Base-by-base conservation (phyloP, 2,113 vertebrate genomes). In the Amphiprion percula region DNA sequence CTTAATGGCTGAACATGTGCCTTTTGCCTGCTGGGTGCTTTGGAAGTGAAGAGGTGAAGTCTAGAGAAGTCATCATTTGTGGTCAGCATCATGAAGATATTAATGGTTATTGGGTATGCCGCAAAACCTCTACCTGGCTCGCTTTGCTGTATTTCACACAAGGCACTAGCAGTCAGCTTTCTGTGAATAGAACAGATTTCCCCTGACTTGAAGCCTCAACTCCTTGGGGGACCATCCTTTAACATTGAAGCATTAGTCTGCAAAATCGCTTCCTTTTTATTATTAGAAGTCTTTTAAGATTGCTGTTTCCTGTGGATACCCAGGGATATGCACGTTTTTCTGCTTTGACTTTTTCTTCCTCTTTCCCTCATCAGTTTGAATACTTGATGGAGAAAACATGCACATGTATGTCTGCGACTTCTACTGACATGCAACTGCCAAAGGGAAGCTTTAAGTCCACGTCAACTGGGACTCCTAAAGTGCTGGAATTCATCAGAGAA, bases 301-400 rank as follows among this genome's bases (percentile, higher is more conserved):
- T n/a, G 15, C 50, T 59, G 70, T 79, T 88, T 80, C 81, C 82
- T 50, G 74, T 80, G 67, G 74, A 80, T 71, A 77, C 30, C n/a
- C 71, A 52, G 7, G n/a, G 58, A 64, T 71, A 58, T 71, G 53
- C 19, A 8, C 56, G 59, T 77, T 68, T 71, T 79, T 37, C 41
- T n/a, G 19, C 21, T 61, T 72, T 67, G 15, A 61, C 23, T 33
- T 75, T 64, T 76, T 60, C 21, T 55, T 66, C 50, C 68, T 58
- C 11, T 47, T 69, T 37, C 59, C 37, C 63, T n/a, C 23, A 9
- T 84, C 62, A 71, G 37, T 68, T 21, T 54, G 44, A 53, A 49
- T 55, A 12, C 52, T 71, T 87, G 72, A 92, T 91, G 79, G 61
- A 74, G 53, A 83, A 90, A 91, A 84, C 85, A 88, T 56, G 33